Evolutionary conservation across 2,113 vertebrate genomes (phyloP).

Genomic region (Seriola dumerili): DNA sequence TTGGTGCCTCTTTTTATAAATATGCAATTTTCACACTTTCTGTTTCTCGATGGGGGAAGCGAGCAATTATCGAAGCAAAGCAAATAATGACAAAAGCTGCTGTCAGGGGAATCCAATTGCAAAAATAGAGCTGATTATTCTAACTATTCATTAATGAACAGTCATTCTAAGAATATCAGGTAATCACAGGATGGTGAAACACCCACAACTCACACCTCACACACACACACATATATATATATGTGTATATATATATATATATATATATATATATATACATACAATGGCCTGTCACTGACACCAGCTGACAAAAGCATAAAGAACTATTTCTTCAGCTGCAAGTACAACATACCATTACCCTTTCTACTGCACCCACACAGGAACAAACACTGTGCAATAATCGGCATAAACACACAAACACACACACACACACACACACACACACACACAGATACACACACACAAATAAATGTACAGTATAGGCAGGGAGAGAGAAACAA

Average conservation of each 20-base stretch:
- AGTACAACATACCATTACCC: slow-evolving; percentile 68
- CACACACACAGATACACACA: slow-evolving; percentile 10
- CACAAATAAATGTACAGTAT: slow-evolving; percentile 25
- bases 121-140: slow-evolving; percentile 50
- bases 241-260: neutral
- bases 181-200: slow-evolving; percentile 69
- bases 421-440: slow-evolving; percentile 20
- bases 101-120: slow-evolving; percentile 41
- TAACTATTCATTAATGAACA: slow-evolving; percentile 22
- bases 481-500: neutral
- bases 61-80: slow-evolving; percentile 28
- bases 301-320: slow-evolving; percentile 55
- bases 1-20: slow-evolving; percentile 32
- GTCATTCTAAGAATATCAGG: slow-evolving; percentile 55
- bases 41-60: slow-evolving; percentile 24
- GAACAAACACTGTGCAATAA: slow-evolving; percentile 28
- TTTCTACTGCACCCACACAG: slow-evolving; percentile 59
- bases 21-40: slow-evolving; percentile 53
- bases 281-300: slow-evolving; percentile 17
- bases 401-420: slow-evolving; percentile 4
- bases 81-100: slow-evolving; percentile 50
- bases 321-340: slow-evolving; percentile 50
- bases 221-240: slow-evolving; percentile 4
- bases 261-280: too few relatives aligned
- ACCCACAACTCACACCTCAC: slow-evolving; percentile 8